Evolutionary conservation across 2,888 invertebrate genomes (phyloP), one percentile per base, ranked within the genome.

Genomic region (Vandiemenella viatica): DNA sequence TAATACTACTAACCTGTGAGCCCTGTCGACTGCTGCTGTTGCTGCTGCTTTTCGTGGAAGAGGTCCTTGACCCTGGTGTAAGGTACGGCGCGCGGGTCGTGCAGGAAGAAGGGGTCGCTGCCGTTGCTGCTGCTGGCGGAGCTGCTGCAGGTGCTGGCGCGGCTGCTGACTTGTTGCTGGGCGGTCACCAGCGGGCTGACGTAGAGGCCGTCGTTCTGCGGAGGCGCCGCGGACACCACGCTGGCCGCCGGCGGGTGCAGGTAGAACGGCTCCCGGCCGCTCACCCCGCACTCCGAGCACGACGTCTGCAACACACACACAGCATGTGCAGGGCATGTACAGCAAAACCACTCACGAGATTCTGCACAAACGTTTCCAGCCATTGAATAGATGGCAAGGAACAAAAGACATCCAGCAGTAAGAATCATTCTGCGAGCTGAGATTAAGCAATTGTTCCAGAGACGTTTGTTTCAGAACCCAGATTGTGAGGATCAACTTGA

Each of bases 51-150:
- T 42, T 32, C 13, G 32, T 81, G 80, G 67, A 90, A 90, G 53
- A 90, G 70, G 62, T 87, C 86, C 46, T 86, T 76, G 44, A 90
- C 87, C 46, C 88, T 76, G 64, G 88, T 87, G 66, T 89, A 88
- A 53, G 79, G 77, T 40, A 86, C 71, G 57, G 85, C 83, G 50
- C 84, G 81, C 0, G 83, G 83, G 60, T 82, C 82, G 68, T 90
- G 90, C 46, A 91, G 73, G 64, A 86, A 91, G 71, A 90, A 91
- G 5, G 83, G 79, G 59, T 80, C 80, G n/a, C 74, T 73, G 46
- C 69, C 65, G 59, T 75, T 74, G 23, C 45, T 45, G 47, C 52
- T 54, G 44, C 46, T 49, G 69, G 69, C n/a, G 68, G 70, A 1
- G 69, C 69, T 43, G 5, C 83, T 78, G 59, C 80, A 80, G 13